These are phyloP conservation scores for Idaea aversata DNA, from an alignment of 2,888 invertebrate genomes.

Conservation along the genomic window DNA sequence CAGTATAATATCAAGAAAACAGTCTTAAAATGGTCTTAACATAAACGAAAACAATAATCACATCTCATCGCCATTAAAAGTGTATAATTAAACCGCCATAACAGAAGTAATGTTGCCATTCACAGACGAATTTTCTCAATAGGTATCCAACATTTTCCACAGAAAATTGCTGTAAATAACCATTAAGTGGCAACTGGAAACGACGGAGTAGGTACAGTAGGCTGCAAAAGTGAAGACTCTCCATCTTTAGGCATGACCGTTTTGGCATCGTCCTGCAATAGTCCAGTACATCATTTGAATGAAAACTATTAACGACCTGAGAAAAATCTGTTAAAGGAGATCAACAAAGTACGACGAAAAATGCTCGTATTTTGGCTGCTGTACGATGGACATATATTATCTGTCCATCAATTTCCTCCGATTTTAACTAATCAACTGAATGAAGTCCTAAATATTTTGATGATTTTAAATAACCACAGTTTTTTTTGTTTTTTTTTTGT, in stretches of 20 bases:
- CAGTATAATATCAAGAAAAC: conserved; percentile 2
- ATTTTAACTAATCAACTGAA: too few species aligned
- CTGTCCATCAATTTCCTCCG: too few species aligned
- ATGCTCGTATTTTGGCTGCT: too few species aligned
- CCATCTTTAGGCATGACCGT: not conserved
- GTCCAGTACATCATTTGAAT: too few species aligned
- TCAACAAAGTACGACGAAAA: too few species aligned
- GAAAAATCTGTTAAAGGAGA: too few species aligned
- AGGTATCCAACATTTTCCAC: conserved; percentile 27
- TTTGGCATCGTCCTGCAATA: too few species aligned
- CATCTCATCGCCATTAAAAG: conserved; percentile 2
- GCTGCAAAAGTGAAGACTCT: not conserved
- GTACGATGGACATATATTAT: too few species aligned
- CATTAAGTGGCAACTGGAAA: conserved; percentile 44
- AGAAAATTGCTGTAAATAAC: conserved; percentile 53
- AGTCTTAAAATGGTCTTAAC: not conserved
- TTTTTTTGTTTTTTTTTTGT: not conserved
- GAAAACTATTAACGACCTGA: too few species aligned
- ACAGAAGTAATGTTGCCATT: conserved; percentile 7
- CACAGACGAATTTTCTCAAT: conserved; percentile 15
- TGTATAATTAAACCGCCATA: conserved; percentile 6
- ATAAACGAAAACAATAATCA: not conserved
- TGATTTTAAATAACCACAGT: not conserved
- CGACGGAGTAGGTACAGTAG: conserved; percentile 14
- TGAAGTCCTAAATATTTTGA: not conserved